Evolutionary conservation across 2,797 vertebrate genomes (phyloP).

Genomic region (Rhabdomys pumilio): DNA sequence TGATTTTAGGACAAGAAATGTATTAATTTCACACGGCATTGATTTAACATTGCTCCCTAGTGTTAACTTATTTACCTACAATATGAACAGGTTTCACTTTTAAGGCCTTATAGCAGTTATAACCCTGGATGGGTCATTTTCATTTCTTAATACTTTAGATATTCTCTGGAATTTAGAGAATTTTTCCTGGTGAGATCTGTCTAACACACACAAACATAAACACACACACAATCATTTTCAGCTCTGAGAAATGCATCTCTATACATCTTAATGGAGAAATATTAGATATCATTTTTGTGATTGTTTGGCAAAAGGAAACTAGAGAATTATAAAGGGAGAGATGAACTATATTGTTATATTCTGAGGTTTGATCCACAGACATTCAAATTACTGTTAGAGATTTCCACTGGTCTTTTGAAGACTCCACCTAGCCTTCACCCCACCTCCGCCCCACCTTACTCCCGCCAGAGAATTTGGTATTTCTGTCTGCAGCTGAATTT

Average conservation of each 20-base stretch:
- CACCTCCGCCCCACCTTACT: not conserved
- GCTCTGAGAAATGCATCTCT: conserved; percentile 41
- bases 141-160: not conserved
- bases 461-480: conserved; percentile 60
- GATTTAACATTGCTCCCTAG: not conserved
- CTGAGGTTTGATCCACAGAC: conserved; percentile 48
- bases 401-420: conserved; percentile 72
- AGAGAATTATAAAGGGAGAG: not conserved
- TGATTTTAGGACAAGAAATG: not conserved
- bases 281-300: not conserved
- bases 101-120: not conserved
- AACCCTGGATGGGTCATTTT: not conserved
- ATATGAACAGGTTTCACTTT: not conserved
- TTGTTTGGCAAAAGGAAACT: not conserved
- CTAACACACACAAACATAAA: not conserved
- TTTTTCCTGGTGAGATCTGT: not conserved
- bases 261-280: conserved; percentile 47
- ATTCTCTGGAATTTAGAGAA: not conserved
- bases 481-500: conserved; percentile 72
- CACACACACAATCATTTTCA: not conserved
- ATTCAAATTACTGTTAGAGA: conserved; percentile 65
- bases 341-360: not conserved
- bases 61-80: not conserved
- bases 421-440: conserved; percentile 45
- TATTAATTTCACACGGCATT: not conserved